These are phyloP conservation scores for Periophthalmus magnuspinnatus DNA, from an alignment of 2,797 vertebrate genomes.

Conservation along the genomic window DNA sequence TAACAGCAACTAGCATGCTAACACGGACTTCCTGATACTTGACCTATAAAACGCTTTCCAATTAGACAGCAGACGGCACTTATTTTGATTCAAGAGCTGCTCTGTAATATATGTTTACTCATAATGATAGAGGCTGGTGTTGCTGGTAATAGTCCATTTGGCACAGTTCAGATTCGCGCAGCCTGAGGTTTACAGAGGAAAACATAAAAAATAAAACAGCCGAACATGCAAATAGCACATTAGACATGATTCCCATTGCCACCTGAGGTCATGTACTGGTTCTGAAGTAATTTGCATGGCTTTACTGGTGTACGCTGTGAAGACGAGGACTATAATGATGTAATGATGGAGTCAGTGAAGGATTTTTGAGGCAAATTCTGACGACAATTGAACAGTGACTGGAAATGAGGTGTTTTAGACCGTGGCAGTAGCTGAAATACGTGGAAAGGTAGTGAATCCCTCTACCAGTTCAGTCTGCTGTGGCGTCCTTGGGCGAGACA, in stretches of 20 bases:
- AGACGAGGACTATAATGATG: not conserved
- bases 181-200: not conserved
- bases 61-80: no score
- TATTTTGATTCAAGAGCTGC: no score
- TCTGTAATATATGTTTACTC: not conserved
- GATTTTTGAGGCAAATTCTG: not conserved
- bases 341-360: not conserved
- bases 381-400: no score
- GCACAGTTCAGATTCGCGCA: slow-evolving; percentile 12
- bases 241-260: not conserved
- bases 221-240: slow-evolving; percentile 20
- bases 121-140: slow-evolving; percentile 35
- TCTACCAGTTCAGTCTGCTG: no score
- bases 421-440: no score
- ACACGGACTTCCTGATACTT: no score
- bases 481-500: no score
- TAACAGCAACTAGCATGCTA: no score
- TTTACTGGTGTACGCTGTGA: not conserved
- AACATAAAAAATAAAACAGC: slow-evolving; percentile 12
- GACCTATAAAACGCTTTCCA: no score
- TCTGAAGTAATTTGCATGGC: not conserved
- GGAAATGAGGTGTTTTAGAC: no score
- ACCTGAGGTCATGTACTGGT: not conserved
- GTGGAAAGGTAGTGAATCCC: no score
- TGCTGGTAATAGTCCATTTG: slow-evolving; percentile 20